These are phyloP conservation scores for Chloromyia formosa DNA, from an alignment of 2,888 invertebrate species.

Conservation along the genomic window DNA sequence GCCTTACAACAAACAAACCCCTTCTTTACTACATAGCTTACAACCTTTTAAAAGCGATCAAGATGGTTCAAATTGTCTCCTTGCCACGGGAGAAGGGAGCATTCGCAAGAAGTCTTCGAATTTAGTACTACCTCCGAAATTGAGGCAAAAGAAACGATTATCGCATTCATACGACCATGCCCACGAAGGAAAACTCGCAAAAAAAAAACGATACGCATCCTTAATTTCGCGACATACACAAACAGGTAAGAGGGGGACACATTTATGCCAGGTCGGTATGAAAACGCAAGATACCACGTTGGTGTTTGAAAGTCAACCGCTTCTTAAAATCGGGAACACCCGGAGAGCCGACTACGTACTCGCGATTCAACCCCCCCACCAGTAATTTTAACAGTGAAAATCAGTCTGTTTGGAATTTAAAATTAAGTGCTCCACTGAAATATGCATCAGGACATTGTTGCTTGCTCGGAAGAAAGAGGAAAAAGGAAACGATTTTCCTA, in stretches of 20 bases:
- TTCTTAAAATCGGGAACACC: background rate
- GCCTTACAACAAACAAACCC: background rate
- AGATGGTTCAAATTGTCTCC: conserved; percentile 10
- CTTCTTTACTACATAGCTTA: background rate
- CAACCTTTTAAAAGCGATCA: background rate
- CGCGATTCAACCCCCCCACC: background rate
- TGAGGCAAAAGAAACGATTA: conserved; percentile 21
- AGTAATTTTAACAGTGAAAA: conserved; percentile 48
- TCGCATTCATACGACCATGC: conserved; percentile 11
- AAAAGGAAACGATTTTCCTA: conserved; percentile 43
- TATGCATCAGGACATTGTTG: conserved; percentile 48
- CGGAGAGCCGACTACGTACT: background rate
- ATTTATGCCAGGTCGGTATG: too few species aligned
- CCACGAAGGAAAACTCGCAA: too few species aligned
- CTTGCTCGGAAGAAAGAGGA: background rate
- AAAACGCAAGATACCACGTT: background rate
- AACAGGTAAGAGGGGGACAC: conserved; percentile 21
- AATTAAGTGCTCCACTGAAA: conserved; percentile 52
- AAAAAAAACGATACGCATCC: conserved; percentile 8
- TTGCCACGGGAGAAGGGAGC: background rate
- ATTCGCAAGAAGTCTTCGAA: background rate
- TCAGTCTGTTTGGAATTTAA: conserved; percentile 52
- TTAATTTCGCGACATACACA: conserved; percentile 9
- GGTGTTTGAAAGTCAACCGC: conserved; percentile 30
- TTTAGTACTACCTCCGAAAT: background rate